Conservation (phyloP, 2,797 vertebrate species). For the Macropus fuliginosus region DNA sequence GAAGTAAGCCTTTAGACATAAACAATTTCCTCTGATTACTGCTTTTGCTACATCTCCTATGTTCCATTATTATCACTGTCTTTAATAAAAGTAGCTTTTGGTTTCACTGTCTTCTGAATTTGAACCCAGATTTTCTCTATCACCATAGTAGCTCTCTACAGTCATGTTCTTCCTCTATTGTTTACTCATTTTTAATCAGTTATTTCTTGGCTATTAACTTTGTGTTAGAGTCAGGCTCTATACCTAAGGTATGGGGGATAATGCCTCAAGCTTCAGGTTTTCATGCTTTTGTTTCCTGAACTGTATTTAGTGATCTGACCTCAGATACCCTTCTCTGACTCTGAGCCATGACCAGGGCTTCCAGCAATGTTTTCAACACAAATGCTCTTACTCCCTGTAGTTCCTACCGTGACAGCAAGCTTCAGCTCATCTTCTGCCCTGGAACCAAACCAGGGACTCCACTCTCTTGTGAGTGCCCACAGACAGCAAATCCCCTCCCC, state of each 20-base stretch:
- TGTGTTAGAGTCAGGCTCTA: background rate
- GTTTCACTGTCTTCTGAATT: background rate
- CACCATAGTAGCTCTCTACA: background rate
- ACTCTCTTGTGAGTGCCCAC: background rate
- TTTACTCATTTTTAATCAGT: background rate
- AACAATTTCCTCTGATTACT: background rate
- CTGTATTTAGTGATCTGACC: no score
- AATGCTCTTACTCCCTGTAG: background rate
- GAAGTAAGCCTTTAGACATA: background rate
- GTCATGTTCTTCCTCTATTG: background rate
- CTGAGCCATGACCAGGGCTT: background rate
- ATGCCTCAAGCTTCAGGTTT: background rate
- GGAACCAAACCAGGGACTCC: background rate
- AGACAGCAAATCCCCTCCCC: background rate
- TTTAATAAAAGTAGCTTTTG: background rate
- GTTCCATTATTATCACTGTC: background rate
- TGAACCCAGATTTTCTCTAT: background rate
- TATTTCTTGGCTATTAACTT: background rate
- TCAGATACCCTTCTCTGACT: background rate
- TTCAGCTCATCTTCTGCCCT: background rate
- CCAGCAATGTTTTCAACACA: background rate
- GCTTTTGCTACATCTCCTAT: background rate
- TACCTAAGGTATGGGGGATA: background rate
- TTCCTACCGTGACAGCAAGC: background rate
- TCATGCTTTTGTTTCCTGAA: background rate